Conservation (phyloP, 2,888 invertebrate species). For the Mesorhabditis spiculigera region DNA sequence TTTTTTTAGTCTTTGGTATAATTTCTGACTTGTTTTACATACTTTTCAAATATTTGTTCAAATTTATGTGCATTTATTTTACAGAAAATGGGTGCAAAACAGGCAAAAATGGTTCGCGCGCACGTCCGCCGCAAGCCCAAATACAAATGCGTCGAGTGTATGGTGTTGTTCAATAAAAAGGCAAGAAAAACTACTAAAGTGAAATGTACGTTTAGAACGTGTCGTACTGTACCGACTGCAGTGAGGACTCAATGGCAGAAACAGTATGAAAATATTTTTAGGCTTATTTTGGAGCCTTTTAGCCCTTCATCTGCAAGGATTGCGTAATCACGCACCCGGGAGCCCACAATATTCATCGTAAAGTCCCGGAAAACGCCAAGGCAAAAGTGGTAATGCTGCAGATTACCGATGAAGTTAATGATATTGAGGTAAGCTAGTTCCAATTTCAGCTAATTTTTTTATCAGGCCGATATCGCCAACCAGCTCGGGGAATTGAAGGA, state of each 20-base stretch:
- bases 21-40: no score
- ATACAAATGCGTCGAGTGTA: neutral
- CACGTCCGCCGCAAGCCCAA: neutral
- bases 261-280: neutral
- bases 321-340: neutral
- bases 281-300: neutral
- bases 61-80: no score
- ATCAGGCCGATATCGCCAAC: slow-evolving; percentile 3
- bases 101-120: neutral
- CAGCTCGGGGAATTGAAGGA: neutral
- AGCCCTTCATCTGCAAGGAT: neutral
- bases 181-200: neutral
- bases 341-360: neutral
- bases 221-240: neutral
- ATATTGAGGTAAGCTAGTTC: neutral
- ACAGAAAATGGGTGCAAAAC: neutral
- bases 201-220: neutral
- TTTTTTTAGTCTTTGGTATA: no score
- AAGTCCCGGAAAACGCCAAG: neutral
- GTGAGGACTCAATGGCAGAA: neutral
- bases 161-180: neutral
- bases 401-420: neutral
- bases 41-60: no score
- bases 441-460: neutral
- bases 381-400: neutral